Evolutionary conservation across 2,113 vertebrate species (phyloP), one percentile per base, ranked within the genome.

Genomic region (Hypocryptadius cinnamomeus): DNA sequence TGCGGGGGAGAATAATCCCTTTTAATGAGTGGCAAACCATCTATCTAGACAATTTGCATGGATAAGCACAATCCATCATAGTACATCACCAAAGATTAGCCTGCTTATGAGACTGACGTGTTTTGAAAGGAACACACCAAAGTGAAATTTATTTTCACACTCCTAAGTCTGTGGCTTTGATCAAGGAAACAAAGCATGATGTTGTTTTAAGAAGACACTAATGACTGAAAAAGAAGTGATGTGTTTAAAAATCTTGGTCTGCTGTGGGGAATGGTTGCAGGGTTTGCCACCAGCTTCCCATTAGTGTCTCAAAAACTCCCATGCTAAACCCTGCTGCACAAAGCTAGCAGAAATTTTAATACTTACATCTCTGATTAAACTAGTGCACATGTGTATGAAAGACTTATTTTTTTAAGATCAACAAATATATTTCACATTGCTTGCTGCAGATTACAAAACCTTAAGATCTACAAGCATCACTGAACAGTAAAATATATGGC

Each of bases 401-500:
- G 69, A 24, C 56, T 63, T 91, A 15, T 37, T 73, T 69, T 87
- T 87, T 89, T 51, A 79, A 89, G 60, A 87, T 74, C 60, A 88
- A 80, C 68, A 91, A 85, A 88, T 70, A 17, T 59, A 88, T 94
- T 92, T 94, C 51, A 10, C 90, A 84, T 72, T 79, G 37, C 65
- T 88, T 73, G 51, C 91, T 85, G 47, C n/a, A 78, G 64, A 96
- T 78, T 71, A 70, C 54, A 90, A 86, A 93, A 45, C 66, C 63
- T 92, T 78, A 96, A 97, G 92, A 96, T 97, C 92, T 91, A 39
- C 87, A 96, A 97, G 96, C 97, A 95, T 97, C 98, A 97, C 91
- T 96, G 98, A 97, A 86, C 97, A 98, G 98, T 98, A 97, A 98
- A 98, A 98, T 97, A 88, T 94, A 87, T 64, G 83, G 73, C 73